Evolutionary conservation across 1,140 invertebrate genomes (phyloP), one percentile per base, ranked within the genome.

Genomic region (Coenobita brevimanus): DNA sequence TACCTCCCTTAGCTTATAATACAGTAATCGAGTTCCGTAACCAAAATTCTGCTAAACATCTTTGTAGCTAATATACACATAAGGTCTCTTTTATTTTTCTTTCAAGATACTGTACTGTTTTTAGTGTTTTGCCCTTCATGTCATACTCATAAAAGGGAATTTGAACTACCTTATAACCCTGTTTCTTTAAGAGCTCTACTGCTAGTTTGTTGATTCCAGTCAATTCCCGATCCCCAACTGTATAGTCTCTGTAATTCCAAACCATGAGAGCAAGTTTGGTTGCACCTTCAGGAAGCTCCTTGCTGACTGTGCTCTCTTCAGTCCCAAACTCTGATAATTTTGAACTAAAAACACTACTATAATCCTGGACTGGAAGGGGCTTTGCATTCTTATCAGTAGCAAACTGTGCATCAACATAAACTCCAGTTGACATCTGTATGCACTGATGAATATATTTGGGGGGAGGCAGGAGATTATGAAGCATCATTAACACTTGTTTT

Each of bases 91-190:
- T 87, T 10, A 80, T 81, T 27, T 87, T 87, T 33, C 21, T 41
- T 57, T 87, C 85, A 36, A 87, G 67, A 30, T 87, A 87, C 64
- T 87, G 76, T 33, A 80, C 78, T 80, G 80, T 87, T 57, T 87
- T 87, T 4, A 87, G 75, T 2, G 64, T 87, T 33, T 87, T 87
- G 2, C 57, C 85, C 50, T 80, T 87, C 46, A 71, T 60, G 33
- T 80, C 80, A 24, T 87, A 87, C 36, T 87, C 85, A 71, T 71
- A 87, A 27, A 69, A 81, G 2, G 85, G 85, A 21, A 87, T 57
- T 41, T 87, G 76, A 13, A 87, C 46, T 10, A 71, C 24, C 21
- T 69, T 79, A 38, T 71, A 87, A 3, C 67, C 85, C 43, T 57
- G 38, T 54, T 54, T 69, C 46, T 69, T 64, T 33, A 87, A 15